A percentile compares a stretch with the other conserved stretches of the same genome.
These are phyloP conservation scores for Trinectes maculatus DNA, from an alignment of 2,113 vertebrate species.

Conservation along the genomic window DNA sequence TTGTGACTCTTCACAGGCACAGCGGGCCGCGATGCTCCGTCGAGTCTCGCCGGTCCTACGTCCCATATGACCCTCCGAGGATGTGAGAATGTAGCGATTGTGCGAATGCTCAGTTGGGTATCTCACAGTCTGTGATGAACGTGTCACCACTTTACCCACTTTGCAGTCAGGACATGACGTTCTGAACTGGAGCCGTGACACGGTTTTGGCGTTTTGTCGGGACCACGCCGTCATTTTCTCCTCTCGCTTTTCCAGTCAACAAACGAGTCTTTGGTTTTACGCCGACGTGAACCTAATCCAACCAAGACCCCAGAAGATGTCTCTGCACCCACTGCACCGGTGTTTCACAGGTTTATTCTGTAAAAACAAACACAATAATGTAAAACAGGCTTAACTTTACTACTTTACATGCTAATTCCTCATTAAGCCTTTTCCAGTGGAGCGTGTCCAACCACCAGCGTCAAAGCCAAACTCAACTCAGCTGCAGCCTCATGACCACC, in stretches of 20 bases:
- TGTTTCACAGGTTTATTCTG: too few relatives aligned
- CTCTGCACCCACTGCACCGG: too few relatives aligned
- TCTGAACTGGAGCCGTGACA: conserved; percentile 19
- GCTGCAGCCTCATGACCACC: too few relatives aligned
- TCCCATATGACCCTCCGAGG: conserved; percentile 60
- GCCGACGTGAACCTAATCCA: not conserved
- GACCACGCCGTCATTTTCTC: not conserved
- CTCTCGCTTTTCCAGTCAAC: not conserved
- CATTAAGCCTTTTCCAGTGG: too few relatives aligned
- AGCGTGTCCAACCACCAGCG: not conserved
- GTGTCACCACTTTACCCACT: conserved; percentile 37
- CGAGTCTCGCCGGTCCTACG: conserved; percentile 34
- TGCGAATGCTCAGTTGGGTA: conserved; percentile 66
- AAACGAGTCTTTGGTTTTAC: not conserved
- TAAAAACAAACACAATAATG: too few relatives aligned
- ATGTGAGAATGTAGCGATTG: conserved; percentile 39
- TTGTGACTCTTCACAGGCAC: conserved; percentile 74
- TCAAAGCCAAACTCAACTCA: too few relatives aligned
- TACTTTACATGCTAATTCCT: not conserved
- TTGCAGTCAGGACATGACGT: conserved; percentile 14
- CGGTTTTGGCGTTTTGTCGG: not conserved
- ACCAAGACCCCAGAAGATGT: too few relatives aligned
- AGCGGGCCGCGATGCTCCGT: conserved; percentile 55
- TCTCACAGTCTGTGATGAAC: conserved; percentile 55
- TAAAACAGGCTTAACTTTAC: too few relatives aligned